Conservation (phyloP, 2,113 vertebrate species). For the Epinephelus fuscoguttatus region DNA sequence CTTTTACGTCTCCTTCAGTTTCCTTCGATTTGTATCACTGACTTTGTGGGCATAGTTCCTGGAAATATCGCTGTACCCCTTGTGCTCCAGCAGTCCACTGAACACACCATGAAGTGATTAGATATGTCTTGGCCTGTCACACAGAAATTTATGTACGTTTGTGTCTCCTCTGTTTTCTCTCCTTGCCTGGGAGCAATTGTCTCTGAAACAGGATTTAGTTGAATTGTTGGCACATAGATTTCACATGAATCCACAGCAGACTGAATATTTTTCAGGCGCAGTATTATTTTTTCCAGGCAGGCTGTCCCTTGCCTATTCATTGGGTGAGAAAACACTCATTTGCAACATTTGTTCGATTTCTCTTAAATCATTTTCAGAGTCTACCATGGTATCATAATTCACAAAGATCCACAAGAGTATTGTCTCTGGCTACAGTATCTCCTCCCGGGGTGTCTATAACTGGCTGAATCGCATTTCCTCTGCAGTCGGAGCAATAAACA, state of each 20-base stretch:
- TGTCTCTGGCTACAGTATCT: neutral
- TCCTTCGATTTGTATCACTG: neutral
- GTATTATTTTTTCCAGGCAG: neutral
- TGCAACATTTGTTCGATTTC: neutral
- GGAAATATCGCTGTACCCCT: neutral
- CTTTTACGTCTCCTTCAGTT: neutral
- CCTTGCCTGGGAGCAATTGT: neutral
- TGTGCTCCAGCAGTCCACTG: neutral
- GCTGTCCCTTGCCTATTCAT: neutral
- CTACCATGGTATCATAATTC: neutral
- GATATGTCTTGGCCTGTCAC: constrained; percentile 14
- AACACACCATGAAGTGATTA: neutral
- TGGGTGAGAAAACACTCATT: constrained; percentile 19
- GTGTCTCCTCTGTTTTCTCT: neutral
- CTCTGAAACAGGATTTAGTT: neutral
- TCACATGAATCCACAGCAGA: constrained; percentile 1
- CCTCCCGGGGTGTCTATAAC: neutral
- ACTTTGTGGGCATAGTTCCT: neutral
- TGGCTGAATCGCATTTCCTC: constrained; percentile 9
- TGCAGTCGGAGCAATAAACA: constrained; percentile 20
- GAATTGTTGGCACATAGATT: neutral
- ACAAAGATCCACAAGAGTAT: neutral
- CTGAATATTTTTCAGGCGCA: neutral
- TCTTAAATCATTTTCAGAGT: constrained; percentile 14
- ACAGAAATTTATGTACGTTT: neutral